Conservation (phyloP, 2,888 invertebrate genomes). For the Parapristionchus giblindavisi region DNA sequence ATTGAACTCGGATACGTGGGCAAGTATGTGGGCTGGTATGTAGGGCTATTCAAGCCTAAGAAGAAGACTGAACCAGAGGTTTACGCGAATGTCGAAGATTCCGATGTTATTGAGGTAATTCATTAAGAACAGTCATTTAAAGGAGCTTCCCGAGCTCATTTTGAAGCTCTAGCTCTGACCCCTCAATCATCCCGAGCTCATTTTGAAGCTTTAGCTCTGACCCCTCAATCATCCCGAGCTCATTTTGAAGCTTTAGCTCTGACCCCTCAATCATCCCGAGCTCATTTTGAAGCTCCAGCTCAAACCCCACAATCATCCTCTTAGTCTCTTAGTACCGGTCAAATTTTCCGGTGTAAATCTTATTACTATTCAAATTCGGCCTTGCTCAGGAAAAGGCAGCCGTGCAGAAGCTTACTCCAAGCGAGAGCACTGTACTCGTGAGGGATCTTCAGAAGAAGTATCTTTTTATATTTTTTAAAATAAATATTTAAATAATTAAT, state of each 20-base stretch:
- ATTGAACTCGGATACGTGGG: slow-evolving; percentile 37
- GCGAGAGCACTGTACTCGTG: slow-evolving; percentile 40
- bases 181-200: neutral
- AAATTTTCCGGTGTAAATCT: too few species aligned
- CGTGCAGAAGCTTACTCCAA: slow-evolving; percentile 10
- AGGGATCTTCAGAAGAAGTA: slow-evolving; percentile 41
- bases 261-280: neutral
- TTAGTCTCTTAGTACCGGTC: too few species aligned
- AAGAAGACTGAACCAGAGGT: neutral
- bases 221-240: neutral
- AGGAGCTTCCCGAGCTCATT: neutral
- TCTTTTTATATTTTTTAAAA: neutral
- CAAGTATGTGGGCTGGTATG: neutral
- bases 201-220: neutral
- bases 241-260: neutral
- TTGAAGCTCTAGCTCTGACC: neutral
- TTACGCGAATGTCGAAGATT: slow-evolving; percentile 42
- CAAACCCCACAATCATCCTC: neutral
- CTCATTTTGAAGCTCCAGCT: neutral
- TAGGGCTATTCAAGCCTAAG: neutral
- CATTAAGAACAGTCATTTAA: too few species aligned
- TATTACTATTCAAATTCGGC: neutral
- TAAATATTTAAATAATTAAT: neutral
- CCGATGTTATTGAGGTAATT: slow-evolving; percentile 42
- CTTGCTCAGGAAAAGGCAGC: slow-evolving; percentile 40